phyloP scores from a whole-genome alignment of 2,888 invertebrate genomes.

The Hirtodrosophila trivittata region DNA sequence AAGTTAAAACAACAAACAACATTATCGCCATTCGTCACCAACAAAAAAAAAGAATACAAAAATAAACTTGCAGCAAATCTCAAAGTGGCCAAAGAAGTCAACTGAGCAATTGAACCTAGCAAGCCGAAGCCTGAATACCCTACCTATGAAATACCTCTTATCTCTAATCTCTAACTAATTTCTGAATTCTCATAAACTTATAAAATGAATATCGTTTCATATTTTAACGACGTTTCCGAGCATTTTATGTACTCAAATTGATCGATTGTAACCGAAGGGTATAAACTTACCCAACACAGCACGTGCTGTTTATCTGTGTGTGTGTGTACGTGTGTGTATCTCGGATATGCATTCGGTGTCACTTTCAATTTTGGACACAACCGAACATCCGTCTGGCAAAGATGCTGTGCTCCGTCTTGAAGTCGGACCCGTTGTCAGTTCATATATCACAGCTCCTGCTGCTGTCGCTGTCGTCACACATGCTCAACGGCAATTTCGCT shows the following conservation, averaged over 20 bases:
- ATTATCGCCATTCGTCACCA: constrained; percentile 80
- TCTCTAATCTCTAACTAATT: no score
- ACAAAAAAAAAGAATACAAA: constrained; percentile 4
- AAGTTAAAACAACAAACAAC: constrained; percentile 77
- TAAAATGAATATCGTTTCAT: no score
- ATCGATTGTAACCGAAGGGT: no score
- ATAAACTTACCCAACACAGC: no score
- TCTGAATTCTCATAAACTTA: no score
- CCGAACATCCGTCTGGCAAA: constrained; percentile 22
- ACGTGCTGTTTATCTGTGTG: constrained; percentile 18
- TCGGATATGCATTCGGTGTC: constrained; percentile 58
- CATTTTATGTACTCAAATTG: no score
- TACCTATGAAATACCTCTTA: not conserved
- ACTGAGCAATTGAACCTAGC: not conserved
- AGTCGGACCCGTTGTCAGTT: constrained; percentile 67
- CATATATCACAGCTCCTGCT: constrained; percentile 67
- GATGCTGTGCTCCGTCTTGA: constrained; percentile 25
- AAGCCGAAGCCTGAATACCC: constrained; percentile 21
- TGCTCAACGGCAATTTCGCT: constrained; percentile 78
- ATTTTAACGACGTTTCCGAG: no score
- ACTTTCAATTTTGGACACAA: constrained; percentile 50
- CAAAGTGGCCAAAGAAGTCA: constrained; percentile 44
- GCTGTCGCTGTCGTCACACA: constrained; percentile 68
- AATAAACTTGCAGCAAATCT: constrained; percentile 30
- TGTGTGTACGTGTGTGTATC: constrained; percentile 28